Base-by-base conservation (phyloP, 1,140 invertebrate species). In the Diachasmimorpha longicaudata region DNA sequence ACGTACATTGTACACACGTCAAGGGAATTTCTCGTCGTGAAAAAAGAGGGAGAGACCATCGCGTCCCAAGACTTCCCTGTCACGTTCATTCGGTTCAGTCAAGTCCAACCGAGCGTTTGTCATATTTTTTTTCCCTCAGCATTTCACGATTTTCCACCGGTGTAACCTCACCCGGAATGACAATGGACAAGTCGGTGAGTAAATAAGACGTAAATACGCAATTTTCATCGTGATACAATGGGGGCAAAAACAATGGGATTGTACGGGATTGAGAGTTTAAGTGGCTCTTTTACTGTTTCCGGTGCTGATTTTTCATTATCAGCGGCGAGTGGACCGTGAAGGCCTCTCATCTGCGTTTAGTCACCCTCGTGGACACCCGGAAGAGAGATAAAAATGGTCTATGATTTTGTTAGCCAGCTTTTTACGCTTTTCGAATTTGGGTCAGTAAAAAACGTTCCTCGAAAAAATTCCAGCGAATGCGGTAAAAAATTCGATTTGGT, bases 241-340 rank as follows among this genome's bases (percentile, higher is more conserved):
- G 16, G 25, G 31, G 31, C 31, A 66, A 66, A 66, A 36, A 66
- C 21, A 14, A 66, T 25, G 25, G 37, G 68, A 70, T 19, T 19
- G 6, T 58, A 21, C 19, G 4, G 52, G 52, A 19, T 11, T 46
- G 13, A 13, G 52, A 21, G 19, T 25, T 55, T 6, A 55, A 55
- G 48, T 55, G 31, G 2, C 48, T 21, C 19, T 21, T 63, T 63
- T 63, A 63, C 58, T 63, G 23, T 19, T 25, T 63, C 58, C 58
- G 58, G 21, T 63, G 19, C 9, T 68, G 13, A 37, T 75, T 69
- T 75, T 68, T 58, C 48, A 75, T 74, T 74, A 74, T 74, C 58
- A 74, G 11, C 25, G 63, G 11, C 8, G 42, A 13, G 16, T 67
- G 55, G 16, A 75, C 58, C 73, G 44, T 52, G 63, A 75, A 75